Evolutionary conservation across 2,797 vertebrate genomes (phyloP).

Genomic region (Hemibagrus guttatus): DNA sequence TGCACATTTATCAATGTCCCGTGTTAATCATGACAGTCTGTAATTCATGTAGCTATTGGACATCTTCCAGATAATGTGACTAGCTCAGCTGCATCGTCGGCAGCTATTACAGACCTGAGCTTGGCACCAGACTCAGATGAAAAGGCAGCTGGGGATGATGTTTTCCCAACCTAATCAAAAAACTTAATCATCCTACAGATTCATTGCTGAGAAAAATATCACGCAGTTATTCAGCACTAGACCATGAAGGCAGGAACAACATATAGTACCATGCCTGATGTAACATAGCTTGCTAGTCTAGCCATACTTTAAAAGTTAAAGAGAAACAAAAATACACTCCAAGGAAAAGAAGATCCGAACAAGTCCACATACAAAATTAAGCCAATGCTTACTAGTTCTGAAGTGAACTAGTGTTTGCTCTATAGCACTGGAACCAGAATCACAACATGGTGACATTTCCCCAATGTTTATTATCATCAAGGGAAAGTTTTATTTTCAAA

Average conservation of each 20-base stretch:
- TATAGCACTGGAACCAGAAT: not conserved
- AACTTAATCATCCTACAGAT: constrained; percentile 7
- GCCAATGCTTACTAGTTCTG: not conserved
- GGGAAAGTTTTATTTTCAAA: not conserved
- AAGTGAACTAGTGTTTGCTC: not conserved
- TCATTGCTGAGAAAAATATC: constrained; percentile 17
- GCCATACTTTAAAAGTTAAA: not conserved
- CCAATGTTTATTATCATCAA: not conserved
- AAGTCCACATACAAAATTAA: not conserved
- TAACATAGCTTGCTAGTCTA: not conserved
- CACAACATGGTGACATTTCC: not conserved
- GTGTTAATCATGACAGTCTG: constrained; percentile 14
- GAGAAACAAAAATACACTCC: not conserved
- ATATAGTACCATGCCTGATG: not conserved
- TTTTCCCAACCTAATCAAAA: constrained; percentile 35
- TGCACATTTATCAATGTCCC: constrained; percentile 27
- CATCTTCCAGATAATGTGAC: constrained; percentile 18
- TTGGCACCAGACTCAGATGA: constrained; percentile 20
- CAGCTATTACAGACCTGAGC: constrained; percentile 7
- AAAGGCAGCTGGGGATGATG: constrained; percentile 18
- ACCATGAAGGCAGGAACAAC: not conserved
- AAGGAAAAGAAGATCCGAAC: not conserved
- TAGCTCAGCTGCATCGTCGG: constrained; percentile 18
- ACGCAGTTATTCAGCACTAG: not conserved
- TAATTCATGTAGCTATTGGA: constrained; percentile 30